Conservation (phyloP, 1,140 invertebrate genomes). For the Epicauta chinensis region DNA sequence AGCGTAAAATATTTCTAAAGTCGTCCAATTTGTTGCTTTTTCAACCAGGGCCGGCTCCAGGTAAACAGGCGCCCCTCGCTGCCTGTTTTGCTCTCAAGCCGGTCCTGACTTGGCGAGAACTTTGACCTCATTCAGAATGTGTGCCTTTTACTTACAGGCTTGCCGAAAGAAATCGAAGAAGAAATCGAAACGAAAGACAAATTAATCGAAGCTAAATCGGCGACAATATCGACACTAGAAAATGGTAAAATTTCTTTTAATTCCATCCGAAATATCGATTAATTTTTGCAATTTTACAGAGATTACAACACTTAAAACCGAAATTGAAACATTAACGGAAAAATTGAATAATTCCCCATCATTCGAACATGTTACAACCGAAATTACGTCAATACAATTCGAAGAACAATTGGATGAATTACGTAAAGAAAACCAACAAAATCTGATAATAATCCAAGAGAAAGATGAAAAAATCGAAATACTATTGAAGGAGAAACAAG, state of each 20-base stretch:
- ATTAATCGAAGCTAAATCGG: slow-evolving; percentile 23
- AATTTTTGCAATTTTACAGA: background rate
- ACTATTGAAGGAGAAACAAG: slow-evolving; percentile 52
- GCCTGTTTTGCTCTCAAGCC: too few relatives aligned
- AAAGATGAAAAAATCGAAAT: slow-evolving; percentile 50
- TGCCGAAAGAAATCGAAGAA: background rate
- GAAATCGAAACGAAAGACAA: slow-evolving; percentile 2
- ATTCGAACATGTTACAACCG: slow-evolving; percentile 57
- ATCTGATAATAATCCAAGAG: slow-evolving; percentile 29
- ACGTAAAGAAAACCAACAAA: slow-evolving; percentile 44
- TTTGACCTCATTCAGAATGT: too few relatives aligned
- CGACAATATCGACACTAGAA: slow-evolving; percentile 27
- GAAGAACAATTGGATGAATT: slow-evolving; percentile 59
- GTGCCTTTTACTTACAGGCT: too few relatives aligned
- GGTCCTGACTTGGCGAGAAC: too few relatives aligned
- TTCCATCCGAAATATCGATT: too few relatives aligned
- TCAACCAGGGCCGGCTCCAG: too few relatives aligned
- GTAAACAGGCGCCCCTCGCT: too few relatives aligned
- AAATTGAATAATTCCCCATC: slow-evolving; percentile 44
- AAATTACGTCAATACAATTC: slow-evolving; percentile 64
- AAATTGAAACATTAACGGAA: slow-evolving; percentile 30
- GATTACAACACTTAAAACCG: slow-evolving; percentile 18
- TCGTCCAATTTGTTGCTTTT: too few relatives aligned
- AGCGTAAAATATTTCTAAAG: too few relatives aligned
- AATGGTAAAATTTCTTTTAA: too few relatives aligned